A percentile compares a stretch with the other conserved stretches of the same genome.
phyloP scores from a whole-genome alignment of 2,888 invertebrate species.

The Patella ulyssiponensis region DNA sequence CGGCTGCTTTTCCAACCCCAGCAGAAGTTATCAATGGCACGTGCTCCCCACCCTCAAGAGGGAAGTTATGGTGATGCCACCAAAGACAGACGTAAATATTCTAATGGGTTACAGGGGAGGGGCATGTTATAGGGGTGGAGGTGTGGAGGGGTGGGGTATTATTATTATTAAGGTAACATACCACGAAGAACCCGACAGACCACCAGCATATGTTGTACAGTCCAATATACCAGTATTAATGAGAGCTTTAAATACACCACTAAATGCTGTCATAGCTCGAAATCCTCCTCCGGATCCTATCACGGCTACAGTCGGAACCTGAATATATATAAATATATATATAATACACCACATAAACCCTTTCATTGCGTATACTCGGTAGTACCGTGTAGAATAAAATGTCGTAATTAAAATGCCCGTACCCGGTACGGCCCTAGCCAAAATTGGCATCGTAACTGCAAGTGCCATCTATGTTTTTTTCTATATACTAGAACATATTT shows the following conservation, averaged over 20 bases:
- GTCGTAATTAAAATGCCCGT: neutral
- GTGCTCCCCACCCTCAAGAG: too few species aligned
- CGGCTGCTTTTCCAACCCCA: too few species aligned
- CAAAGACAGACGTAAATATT: neutral
- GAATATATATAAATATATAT: constrained; percentile 6
- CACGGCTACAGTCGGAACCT: constrained; percentile 73
- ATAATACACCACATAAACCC: neutral
- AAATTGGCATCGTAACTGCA: too few species aligned
- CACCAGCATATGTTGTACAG: constrained; percentile 70
- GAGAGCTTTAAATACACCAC: constrained; percentile 72
- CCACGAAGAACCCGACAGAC: constrained; percentile 74
- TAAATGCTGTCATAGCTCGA: constrained; percentile 72
- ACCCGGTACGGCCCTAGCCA: too few species aligned
- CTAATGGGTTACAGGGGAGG: neutral
- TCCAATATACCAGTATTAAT: constrained; percentile 70
- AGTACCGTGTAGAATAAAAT: neutral
- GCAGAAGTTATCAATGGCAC: too few species aligned
- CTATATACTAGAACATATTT: too few species aligned
- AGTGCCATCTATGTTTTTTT: too few species aligned
- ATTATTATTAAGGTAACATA: constrained; percentile 43
- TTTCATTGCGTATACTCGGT: neutral
- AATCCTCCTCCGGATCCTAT: constrained; percentile 74
- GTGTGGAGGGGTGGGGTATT: too few species aligned
- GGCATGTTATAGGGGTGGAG: neutral
- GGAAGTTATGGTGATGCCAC: too few species aligned